Base-by-base conservation (phyloP, 2,113 vertebrate species). In the Chionis minor region DNA sequence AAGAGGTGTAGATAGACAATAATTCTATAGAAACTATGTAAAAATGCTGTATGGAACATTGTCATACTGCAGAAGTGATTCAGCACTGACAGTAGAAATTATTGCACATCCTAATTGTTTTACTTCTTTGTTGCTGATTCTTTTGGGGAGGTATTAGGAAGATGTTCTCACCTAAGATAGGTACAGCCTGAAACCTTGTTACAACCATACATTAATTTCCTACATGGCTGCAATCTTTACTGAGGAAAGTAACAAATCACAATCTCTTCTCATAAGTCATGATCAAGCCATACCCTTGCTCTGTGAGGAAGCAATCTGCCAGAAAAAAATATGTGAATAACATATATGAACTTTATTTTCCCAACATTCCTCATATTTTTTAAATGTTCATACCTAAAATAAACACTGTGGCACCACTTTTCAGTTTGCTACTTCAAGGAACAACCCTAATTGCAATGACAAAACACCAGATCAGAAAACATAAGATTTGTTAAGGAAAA, bases 401-500 rank as follows among this genome's bases (percentile, higher is more conserved):
- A 96, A 96, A 80, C 42, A 82, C 61, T 17, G 38, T n/a, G 42
- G 59, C n/a, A 86, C 10, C 65, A 30, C 86, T 96, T 85, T 75
- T 87, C 33, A 84, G 88, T 91, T 59, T 95, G 14, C 58, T 88
- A 67, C 24, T 92, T 91, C 96, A 58, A 95, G 87, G 90, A 97
- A 86, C 58, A 96, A 5, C 70, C 63, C 92, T 96, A 97, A 97
- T 94, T 97, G 92, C 66, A 75, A 92, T 87, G 74, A 93, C 82
- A 95, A 97, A 89, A 75, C 22, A 93, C 79, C 47, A 83, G 87
- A 95, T 96, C 92, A 86, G 86, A 96, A 95, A 97, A 83, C 74
- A 69, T 77, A 95, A 96, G 70, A 79, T 96, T 94, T 97, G 95
- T 94, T 96, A 95, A 88, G 84, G 86, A 86, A 81, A 95, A 96